phyloP scores from a whole-genome alignment of 2,888 invertebrate genomes.

The Leptothorax acervorum region DNA sequence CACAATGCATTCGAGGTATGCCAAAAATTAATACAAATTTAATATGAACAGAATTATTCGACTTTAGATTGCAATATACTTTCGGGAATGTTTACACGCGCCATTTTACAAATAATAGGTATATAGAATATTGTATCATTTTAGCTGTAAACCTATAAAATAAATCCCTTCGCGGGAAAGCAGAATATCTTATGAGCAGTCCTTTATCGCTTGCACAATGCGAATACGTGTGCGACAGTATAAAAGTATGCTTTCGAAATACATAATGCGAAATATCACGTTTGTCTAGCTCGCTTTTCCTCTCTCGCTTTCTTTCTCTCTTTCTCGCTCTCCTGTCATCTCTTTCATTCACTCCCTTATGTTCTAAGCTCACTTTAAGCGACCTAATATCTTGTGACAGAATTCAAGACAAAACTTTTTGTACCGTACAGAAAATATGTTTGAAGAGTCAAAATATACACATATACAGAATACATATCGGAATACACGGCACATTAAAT shows the following conservation, averaged over 20 bases:
- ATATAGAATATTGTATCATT: neutral
- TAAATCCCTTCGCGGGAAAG: neutral
- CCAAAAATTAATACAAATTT: neutral
- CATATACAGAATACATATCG: neutral
- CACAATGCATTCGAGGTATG: neutral
- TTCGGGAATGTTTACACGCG: neutral
- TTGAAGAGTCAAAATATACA: slow-evolving; percentile 17
- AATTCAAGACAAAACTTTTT: slow-evolving; percentile 10
- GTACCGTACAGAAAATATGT: neutral
- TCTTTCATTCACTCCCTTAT: slow-evolving; percentile 29
- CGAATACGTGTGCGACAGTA: slow-evolving; percentile 35
- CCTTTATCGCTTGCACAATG: neutral
- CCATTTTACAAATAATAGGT: slow-evolving; percentile 5
- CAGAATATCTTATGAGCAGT: neutral
- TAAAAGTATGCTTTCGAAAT: slow-evolving; percentile 67
- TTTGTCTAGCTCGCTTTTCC: slow-evolving; percentile 33
- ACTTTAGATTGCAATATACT: neutral
- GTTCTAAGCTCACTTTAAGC: slow-evolving; percentile 46
- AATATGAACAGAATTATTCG: slow-evolving; percentile 1
- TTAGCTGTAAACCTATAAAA: slow-evolving; percentile 9
- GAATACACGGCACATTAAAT: neutral
- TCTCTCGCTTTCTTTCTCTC: neutral
- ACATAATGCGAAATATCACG: slow-evolving; percentile 66
- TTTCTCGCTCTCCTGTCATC: slow-evolving; percentile 7
- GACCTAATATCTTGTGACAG: slow-evolving; percentile 23